phyloP scores from a whole-genome alignment of 2,888 invertebrate species.

The Sarcophaga variegata region DNA sequence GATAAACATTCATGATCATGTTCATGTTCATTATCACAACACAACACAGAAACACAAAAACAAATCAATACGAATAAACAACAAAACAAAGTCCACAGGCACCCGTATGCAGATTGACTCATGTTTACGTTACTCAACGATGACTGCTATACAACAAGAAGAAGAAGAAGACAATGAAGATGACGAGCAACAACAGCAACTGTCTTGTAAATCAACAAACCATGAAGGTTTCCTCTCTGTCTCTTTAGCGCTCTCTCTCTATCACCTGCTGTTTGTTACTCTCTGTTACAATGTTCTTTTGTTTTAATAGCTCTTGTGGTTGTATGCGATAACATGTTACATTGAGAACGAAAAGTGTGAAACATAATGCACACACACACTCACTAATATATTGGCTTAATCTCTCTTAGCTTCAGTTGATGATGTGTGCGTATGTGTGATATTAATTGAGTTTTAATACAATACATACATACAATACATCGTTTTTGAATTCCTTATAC shows the following conservation, averaged over 20 bases:
- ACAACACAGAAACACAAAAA: not conserved
- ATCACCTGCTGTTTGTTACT: not conserved
- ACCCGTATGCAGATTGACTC: slow-evolving; percentile 44
- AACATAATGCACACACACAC: not conserved
- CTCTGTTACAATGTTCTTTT: too few relatives aligned
- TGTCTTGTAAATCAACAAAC: slow-evolving; percentile 40
- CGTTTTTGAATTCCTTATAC: too few relatives aligned
- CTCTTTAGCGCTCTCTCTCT: not conserved
- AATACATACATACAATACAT: not conserved
- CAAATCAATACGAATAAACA: not conserved
- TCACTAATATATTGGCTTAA: not conserved
- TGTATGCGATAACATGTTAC: slow-evolving; percentile 21
- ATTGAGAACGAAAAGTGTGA: slow-evolving; percentile 47
- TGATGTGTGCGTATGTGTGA: slow-evolving; percentile 38
- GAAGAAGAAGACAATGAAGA: slow-evolving; percentile 15
- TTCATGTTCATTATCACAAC: slow-evolving; percentile 22
- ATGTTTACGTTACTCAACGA: slow-evolving; percentile 43
- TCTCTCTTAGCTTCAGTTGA: not conserved
- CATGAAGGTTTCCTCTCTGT: slow-evolving; percentile 48
- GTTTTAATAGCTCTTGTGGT: too few relatives aligned
- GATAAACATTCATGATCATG: slow-evolving; percentile 45
- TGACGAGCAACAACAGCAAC: slow-evolving; percentile 34
- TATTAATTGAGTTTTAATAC: slow-evolving; percentile 19
- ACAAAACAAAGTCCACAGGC: slow-evolving; percentile 2
- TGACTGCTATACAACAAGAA: slow-evolving; percentile 2